Conservation (phyloP, 2,888 invertebrate genomes). For the Slavum lentiscoides region DNA sequence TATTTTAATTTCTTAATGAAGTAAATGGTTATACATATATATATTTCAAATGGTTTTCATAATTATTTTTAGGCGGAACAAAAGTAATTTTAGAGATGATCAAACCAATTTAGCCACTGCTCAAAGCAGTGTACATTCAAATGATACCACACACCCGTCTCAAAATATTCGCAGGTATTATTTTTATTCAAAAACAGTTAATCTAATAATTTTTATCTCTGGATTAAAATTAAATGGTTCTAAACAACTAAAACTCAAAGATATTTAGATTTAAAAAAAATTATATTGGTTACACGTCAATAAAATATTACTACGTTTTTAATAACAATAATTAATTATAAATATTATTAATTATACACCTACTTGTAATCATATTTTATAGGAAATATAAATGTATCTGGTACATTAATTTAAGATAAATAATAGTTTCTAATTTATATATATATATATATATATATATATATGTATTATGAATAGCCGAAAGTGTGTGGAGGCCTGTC, state of each 20-base stretch:
- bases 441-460: too few relatives aligned
- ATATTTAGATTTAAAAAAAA: background rate
- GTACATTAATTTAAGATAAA: too few relatives aligned
- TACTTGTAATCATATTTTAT: too few relatives aligned
- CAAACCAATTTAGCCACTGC: conserved; percentile 41
- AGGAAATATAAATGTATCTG: too few relatives aligned
- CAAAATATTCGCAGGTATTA: conserved; percentile 45
- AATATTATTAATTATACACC: too few relatives aligned
- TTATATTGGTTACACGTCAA: conserved; percentile 27
- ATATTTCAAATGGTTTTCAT: background rate
- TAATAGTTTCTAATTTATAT: too few relatives aligned
- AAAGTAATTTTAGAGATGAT: conserved; percentile 52
- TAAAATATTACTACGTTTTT: background rate
- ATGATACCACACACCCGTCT: conserved; percentile 13
- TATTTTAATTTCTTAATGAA: background rate
- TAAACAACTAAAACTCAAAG: too few relatives aligned
- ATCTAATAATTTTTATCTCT: background rate
- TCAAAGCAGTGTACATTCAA: conserved; percentile 31
- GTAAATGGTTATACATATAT: background rate
- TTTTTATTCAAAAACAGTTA: background rate
- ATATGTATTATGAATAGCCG: too few relatives aligned
- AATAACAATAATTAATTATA: too few relatives aligned
- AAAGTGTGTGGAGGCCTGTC: too few relatives aligned
- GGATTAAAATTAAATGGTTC: conserved; percentile 3
- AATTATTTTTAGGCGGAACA: conserved; percentile 39